Conservation (phyloP, 2,113 vertebrate species). For the Apus apus region DNA sequence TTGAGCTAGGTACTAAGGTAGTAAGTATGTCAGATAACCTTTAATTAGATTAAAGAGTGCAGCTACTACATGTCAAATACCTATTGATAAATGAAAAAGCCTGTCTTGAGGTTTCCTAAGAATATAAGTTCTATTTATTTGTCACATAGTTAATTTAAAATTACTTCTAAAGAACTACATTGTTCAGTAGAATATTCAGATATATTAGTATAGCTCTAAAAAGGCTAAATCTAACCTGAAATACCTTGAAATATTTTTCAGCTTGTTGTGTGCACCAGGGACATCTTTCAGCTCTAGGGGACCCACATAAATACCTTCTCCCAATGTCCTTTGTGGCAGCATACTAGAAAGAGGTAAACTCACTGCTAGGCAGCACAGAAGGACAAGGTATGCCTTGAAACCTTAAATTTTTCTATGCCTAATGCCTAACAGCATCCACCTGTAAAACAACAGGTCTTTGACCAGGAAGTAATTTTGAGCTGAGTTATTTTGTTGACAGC, state of each 20-base stretch:
- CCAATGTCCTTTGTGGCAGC: neutral
- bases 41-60: slow-evolving; percentile 70
- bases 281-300: neutral
- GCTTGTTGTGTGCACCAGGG: neutral
- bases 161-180: slow-evolving; percentile 60
- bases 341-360: neutral
- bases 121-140: slow-evolving; percentile 65
- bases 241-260: neutral
- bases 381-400: neutral
- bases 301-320: neutral
- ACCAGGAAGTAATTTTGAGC: neutral
- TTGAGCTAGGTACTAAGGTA: slow-evolving; percentile 35
- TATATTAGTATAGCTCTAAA: neutral
- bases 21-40: slow-evolving; percentile 61
- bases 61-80: slow-evolving; percentile 61
- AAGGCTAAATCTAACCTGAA: neutral
- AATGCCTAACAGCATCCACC: neutral
- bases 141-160: slow-evolving; percentile 65
- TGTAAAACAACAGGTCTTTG: neutral
- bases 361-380: neutral
- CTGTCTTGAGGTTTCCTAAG: slow-evolving; percentile 58
- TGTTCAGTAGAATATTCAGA: slow-evolving; percentile 34
- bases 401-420: neutral
- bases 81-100: slow-evolving; percentile 65
- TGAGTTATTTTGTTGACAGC: neutral